Conservation (phyloP, 1,140 invertebrate genomes). For the Belonocnema kinseyi region DNA sequence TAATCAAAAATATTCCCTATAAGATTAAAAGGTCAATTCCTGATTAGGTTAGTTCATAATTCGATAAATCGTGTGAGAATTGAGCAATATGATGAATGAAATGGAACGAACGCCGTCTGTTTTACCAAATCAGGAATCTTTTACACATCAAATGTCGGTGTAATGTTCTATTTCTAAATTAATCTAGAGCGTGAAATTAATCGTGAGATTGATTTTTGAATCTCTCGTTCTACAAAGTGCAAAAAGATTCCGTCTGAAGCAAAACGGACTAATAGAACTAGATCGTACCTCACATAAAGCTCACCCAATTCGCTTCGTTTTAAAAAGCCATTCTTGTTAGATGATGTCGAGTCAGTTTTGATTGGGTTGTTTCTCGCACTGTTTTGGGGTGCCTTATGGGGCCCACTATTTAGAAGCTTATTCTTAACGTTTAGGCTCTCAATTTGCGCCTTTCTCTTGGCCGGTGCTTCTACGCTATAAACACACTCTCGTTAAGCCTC, state of each 20-base stretch:
- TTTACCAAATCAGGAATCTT: constrained; percentile 50
- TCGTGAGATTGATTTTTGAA: background rate
- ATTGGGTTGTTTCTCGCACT: constrained; percentile 61
- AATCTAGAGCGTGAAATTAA: background rate
- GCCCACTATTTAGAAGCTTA: constrained; percentile 71
- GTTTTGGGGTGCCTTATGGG: constrained; percentile 67
- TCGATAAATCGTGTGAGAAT: background rate
- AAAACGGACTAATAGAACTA: constrained; percentile 67
- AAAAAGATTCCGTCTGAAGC: constrained; percentile 34
- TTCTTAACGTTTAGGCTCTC: constrained; percentile 69
- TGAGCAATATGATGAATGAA: constrained; percentile 8
- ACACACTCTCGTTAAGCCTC: constrained; percentile 66
- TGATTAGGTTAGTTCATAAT: too few relatives aligned
- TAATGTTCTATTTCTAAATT: background rate
- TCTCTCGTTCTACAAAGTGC: background rate
- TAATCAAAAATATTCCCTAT: too few relatives aligned
- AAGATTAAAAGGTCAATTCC: too few relatives aligned
- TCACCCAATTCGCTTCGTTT: constrained; percentile 75
- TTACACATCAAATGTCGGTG: background rate
- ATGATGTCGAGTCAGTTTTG: constrained; percentile 65
- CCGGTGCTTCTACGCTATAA: constrained; percentile 71
- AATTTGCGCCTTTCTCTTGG: constrained; percentile 68
- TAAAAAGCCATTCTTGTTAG: constrained; percentile 73
- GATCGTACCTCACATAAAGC: constrained; percentile 75
- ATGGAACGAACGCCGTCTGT: constrained; percentile 41